phyloP scores from a whole-genome alignment of 2,113 vertebrate species.

The Urocynchramus pylzowi region DNA sequence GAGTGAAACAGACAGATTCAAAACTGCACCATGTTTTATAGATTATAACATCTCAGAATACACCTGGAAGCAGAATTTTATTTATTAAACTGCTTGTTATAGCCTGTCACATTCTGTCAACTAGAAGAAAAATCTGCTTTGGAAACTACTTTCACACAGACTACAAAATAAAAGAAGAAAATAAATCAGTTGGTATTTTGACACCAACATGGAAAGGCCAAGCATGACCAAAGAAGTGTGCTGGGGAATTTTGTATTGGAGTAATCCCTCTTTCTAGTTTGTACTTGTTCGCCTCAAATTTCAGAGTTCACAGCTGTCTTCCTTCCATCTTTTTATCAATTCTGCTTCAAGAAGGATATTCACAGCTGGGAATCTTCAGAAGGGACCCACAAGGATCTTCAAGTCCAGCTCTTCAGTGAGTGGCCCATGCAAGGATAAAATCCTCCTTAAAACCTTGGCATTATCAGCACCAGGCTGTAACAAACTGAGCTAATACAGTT shows the following conservation, averaged over 20 bases:
- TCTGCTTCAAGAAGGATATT: not conserved
- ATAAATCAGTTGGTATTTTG: not conserved
- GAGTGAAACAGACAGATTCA: not conserved
- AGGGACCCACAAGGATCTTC: not conserved
- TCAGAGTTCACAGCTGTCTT: not conserved
- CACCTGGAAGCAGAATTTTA: conserved; percentile 20
- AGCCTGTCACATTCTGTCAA: conserved; percentile 30
- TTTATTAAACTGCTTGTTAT: conserved; percentile 42
- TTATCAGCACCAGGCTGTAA: not conserved
- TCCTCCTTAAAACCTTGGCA: not conserved
- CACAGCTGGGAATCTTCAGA: not conserved
- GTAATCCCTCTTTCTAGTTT: not conserved
- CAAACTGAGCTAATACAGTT: not conserved
- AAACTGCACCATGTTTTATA: conserved; percentile 20
- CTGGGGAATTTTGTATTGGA: not conserved
- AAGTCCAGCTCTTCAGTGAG: not conserved
- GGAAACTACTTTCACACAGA: not conserved
- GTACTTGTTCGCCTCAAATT: not conserved
- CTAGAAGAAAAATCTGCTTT: conserved; percentile 18
- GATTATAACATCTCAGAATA: conserved; percentile 1
- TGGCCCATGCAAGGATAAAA: not conserved
- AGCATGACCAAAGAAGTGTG: not conserved
- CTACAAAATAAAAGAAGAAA: conserved; percentile 7
- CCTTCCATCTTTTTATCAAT: not conserved
- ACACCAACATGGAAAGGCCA: not conserved